Percentiles rank a stretch among this genome's conserved stretches.
These are phyloP conservation scores for Triops cancriformis DNA, from an alignment of 1,140 invertebrate genomes.

Conservation along the genomic window DNA sequence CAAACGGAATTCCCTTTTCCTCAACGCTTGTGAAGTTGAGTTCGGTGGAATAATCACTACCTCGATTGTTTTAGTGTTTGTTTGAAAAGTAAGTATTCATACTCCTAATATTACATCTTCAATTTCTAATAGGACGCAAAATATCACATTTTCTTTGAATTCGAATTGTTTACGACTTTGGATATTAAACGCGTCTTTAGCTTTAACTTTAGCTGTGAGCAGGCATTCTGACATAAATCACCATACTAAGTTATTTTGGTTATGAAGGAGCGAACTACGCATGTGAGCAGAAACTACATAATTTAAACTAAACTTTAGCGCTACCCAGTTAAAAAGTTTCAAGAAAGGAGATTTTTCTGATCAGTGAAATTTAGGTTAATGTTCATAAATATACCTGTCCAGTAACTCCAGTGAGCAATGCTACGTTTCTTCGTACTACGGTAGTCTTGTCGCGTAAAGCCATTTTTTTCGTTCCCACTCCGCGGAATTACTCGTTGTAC, in stretches of 20 bases:
- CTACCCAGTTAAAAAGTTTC: neutral
- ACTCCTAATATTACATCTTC: too few relatives aligned
- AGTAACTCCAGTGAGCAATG: slow-evolving; percentile 20
- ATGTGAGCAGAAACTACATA: too few relatives aligned
- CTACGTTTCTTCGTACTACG: slow-evolving; percentile 22
- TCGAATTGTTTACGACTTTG: neutral
- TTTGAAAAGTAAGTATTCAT: too few relatives aligned
- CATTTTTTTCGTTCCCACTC: neutral
- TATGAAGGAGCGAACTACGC: too few relatives aligned
- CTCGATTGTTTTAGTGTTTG: too few relatives aligned
- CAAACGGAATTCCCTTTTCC: neutral
- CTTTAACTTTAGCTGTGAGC: neutral
- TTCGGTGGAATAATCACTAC: too few relatives aligned
- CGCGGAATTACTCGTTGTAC: neutral
- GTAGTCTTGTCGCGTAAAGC: neutral
- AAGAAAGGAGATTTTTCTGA: neutral
- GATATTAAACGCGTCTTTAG: neutral
- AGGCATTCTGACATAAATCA: neutral
- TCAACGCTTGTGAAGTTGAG: neutral
- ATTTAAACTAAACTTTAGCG: neutral
- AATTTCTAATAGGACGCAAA: neutral
- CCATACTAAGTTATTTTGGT: too few relatives aligned
- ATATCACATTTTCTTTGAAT: neutral
- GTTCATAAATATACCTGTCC: slow-evolving; percentile 17
- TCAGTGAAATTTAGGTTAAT: neutral